Conservation (phyloP, 2,113 vertebrate genomes). For the Tringa solitaria region DNA sequence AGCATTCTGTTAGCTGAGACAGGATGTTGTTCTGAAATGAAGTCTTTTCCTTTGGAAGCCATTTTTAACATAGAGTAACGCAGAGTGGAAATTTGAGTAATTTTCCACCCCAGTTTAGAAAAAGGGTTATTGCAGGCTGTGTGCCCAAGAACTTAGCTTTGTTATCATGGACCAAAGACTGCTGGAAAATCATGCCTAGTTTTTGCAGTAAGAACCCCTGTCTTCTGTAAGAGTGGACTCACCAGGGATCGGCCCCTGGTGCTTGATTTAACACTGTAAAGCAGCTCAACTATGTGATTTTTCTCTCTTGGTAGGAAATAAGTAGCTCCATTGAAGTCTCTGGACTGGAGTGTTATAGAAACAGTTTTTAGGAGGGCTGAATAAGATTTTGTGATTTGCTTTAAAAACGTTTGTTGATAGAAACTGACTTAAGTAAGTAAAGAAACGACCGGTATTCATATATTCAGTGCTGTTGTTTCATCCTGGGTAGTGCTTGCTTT, state of each 20-base stretch:
- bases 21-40: background rate
- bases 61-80: background rate
- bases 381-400: background rate
- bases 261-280: background rate
- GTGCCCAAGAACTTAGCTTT: background rate
- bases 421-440: fast-evolving
- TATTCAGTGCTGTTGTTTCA: background rate
- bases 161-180: background rate
- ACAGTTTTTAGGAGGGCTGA: background rate
- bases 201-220: background rate
- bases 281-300: background rate
- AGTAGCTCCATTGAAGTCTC: background rate
- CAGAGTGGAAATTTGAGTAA: background rate
- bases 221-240: background rate
- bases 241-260: fast-evolving
- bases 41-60: background rate
- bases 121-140: background rate
- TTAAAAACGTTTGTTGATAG: background rate
- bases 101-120: background rate
- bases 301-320: background rate
- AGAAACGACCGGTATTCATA: background rate
- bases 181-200: background rate
- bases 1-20: background rate
- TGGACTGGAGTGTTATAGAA: background rate
- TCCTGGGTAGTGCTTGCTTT: background rate